Base-by-base conservation (phyloP, 2,888 invertebrate species). In the Plebejus melissa region DNA sequence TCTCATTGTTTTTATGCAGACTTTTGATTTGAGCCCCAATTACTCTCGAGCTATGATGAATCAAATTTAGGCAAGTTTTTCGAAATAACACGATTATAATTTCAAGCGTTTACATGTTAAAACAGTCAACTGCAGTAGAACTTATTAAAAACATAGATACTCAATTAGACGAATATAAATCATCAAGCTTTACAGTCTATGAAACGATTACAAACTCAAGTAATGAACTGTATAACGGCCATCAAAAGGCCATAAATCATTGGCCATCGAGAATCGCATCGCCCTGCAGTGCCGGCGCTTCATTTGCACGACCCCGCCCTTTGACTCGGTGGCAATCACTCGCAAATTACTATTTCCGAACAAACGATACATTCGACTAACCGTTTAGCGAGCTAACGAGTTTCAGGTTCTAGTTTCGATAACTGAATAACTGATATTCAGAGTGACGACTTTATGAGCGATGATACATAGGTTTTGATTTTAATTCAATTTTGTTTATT, bases 301-400 rank as follows among this genome's bases (percentile, higher is more conserved):
- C 81, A 80, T 80, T 81, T 79, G 79, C 80, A 78, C 77, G 79
- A 80, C 78, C 75, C 74, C 77, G 76, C 78, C 78, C 77, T 80
- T 78, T 80, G 79, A 78, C 83, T 80, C 82, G 81, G 83, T 83
- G 80, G 86, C 88, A 90, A 89, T 90, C 88, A 90, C 87, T 82
- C 85, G 86, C 88, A 88, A 91, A 82, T 81, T 79, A 80, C 81
- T 81, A 82, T 91, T 90, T 92, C 91, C 92, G 88, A 87, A 85
- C 83, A 82, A 84, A 83, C 78, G 79, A 79, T 77, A 79, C 79
- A 78, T 79, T 79, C 79, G 77, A 79, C 76, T 76, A 77, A 76
- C 77, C 79, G 77, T 76, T 76, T 77, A 75, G 60, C 22, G 22
- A 22, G 0, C 71, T 57, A 75, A 76, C 74, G 75, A 75, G 76